Conservation (phyloP, 2,797 vertebrate species). For the Sylvilagus floridanus region DNA sequence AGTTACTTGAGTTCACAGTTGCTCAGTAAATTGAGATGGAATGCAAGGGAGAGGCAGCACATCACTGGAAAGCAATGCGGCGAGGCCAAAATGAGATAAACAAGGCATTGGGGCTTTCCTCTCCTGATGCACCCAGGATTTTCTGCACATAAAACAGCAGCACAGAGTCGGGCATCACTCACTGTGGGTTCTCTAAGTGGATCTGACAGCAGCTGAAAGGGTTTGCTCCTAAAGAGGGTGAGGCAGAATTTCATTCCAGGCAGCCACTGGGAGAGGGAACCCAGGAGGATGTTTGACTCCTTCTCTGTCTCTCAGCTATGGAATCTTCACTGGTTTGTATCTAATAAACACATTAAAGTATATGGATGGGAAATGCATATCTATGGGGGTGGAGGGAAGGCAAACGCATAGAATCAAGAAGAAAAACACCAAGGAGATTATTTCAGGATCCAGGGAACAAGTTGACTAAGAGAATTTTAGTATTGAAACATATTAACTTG, state of each 20-base stretch:
- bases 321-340: background rate
- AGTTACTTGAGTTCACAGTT: constrained; percentile 66
- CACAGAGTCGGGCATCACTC: background rate
- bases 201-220: constrained; percentile 16
- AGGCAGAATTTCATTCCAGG: background rate
- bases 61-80: background rate
- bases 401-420: background rate
- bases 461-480: background rate
- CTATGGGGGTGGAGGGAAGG: background rate
- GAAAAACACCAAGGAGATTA: background rate
- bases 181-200: background rate
- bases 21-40: constrained; percentile 73
- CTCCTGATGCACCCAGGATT: background rate
- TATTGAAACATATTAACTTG: background rate
- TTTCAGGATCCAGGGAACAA: constrained; percentile 27
- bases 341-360: background rate
- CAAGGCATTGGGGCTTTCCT: background rate
- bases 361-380: background rate
- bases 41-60: background rate
- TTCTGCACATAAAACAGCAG: background rate
- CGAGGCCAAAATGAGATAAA: constrained; percentile 31
- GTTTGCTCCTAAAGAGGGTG: background rate
- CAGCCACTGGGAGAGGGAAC: background rate
- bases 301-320: background rate
- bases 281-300: background rate